phyloP scores from a whole-genome alignment of 2,113 vertebrate species.

The Phrynosoma platyrhinos region DNA sequence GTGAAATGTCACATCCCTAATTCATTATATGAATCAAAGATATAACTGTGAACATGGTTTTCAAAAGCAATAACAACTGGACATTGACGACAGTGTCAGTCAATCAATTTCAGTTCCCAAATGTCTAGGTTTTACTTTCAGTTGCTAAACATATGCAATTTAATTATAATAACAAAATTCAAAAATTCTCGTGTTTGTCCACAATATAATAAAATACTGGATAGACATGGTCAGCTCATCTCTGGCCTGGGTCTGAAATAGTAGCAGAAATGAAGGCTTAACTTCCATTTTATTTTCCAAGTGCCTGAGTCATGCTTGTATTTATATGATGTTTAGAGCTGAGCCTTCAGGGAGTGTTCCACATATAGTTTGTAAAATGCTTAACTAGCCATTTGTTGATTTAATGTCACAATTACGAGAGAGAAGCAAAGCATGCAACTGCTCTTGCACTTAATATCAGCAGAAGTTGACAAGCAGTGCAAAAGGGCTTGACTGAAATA shows the following conservation, averaged over 20 bases:
- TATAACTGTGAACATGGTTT: not conserved
- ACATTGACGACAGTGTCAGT: not conserved
- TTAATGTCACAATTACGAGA: conserved; percentile 31
- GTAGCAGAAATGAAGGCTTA: conserved; percentile 42
- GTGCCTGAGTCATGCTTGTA: conserved; percentile 18
- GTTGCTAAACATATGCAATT: not conserved
- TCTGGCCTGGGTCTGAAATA: conserved; percentile 19
- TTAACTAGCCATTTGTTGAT: conserved; percentile 23
- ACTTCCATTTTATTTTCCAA: fast-evolving
- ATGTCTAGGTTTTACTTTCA: not conserved
- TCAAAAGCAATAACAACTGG: not conserved
- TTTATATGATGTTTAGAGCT: not conserved
- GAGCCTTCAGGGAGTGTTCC: conserved; percentile 5
- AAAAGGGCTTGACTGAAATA: conserved; percentile 14
- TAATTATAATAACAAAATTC: not conserved
- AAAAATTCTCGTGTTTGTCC: too few species aligned
- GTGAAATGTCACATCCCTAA: too few species aligned
- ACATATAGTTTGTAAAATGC: conserved; percentile 8
- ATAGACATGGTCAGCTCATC: not conserved
- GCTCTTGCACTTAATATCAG: not conserved
- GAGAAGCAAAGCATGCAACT: conserved; percentile 24
- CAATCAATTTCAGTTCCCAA: not conserved
- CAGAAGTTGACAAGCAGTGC: conserved; percentile 13
- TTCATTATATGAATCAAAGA: too few species aligned
- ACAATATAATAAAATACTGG: not conserved